Evolutionary conservation across 2,888 invertebrate genomes (phyloP).

Genomic region (Hesperia comma): DNA sequence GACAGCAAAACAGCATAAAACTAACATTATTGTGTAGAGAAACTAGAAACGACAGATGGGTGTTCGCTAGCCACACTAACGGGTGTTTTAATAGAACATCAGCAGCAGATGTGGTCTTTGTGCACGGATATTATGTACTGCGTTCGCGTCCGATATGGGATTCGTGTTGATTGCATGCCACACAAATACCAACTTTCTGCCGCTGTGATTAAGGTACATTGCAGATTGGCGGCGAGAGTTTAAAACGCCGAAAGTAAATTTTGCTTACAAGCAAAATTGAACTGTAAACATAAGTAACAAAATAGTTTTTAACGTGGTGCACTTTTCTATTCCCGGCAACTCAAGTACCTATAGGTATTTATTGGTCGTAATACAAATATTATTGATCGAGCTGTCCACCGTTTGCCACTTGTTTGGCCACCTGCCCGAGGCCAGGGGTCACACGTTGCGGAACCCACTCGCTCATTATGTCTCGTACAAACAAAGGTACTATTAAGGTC

Average conservation of each 20-base stretch:
- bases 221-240: no score
- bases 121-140: no score
- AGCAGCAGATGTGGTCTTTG: background rate
- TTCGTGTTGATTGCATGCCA: no score
- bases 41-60: slow-evolving; percentile 32
- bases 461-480: background rate
- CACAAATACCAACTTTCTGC: no score
- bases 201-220: no score
- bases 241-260: no score
- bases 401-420: slow-evolving; percentile 8
- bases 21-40: slow-evolving; percentile 31
- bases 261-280: no score
- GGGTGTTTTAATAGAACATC: slow-evolving; percentile 1
- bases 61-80: background rate
- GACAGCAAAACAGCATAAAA: slow-evolving; percentile 33
- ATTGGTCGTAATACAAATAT: slow-evolving; percentile 18
- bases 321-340: no score
- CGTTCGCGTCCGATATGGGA: no score
- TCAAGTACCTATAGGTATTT: no score
- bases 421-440: slow-evolving; percentile 15
- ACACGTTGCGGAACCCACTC: background rate
- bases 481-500: background rate
- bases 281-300: no score
- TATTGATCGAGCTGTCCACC: background rate
- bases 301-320: no score